Conservation (phyloP, 92 coral and sea anemone species). For the Epizoanthus illoricatus region DNA sequence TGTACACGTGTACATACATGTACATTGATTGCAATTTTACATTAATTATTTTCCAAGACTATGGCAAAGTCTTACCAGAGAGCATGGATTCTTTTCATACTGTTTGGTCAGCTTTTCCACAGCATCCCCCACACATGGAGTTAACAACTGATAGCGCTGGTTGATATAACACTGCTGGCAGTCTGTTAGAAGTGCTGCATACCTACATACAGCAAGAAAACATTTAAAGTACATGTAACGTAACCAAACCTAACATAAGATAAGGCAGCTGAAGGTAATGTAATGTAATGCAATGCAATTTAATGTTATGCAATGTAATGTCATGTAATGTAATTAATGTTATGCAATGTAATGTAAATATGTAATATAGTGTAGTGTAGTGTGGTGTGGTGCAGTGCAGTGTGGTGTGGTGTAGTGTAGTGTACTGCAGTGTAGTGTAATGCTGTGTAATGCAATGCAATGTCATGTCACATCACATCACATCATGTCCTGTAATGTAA, state of each 20-base stretch:
- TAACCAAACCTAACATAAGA: not conserved
- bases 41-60: not conserved
- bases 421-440: not conserved
- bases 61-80: constrained; percentile 60
- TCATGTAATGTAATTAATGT: not conserved
- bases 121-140: constrained; percentile 93
- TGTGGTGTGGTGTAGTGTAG: not conserved
- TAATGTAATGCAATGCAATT: not conserved
- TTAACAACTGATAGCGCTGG: constrained; percentile 87
- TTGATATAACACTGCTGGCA: constrained; percentile 93
- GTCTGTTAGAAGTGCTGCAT: constrained; percentile 83
- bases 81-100: constrained; percentile 86
- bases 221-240: not conserved
- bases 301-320: not conserved
- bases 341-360: too few species aligned
- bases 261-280: not conserved
- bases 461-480: not conserved
- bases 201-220: constrained; percentile 56
- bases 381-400: not conserved
- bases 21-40: not conserved
- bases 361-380: not conserved
- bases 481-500: constrained; percentile 4
- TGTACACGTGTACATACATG: not conserved
- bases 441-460: not conserved
- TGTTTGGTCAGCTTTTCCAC: constrained; percentile 87